Evolutionary conservation across 2,113 vertebrate genomes (phyloP).

Genomic region (Gyps fulvus): DNA sequence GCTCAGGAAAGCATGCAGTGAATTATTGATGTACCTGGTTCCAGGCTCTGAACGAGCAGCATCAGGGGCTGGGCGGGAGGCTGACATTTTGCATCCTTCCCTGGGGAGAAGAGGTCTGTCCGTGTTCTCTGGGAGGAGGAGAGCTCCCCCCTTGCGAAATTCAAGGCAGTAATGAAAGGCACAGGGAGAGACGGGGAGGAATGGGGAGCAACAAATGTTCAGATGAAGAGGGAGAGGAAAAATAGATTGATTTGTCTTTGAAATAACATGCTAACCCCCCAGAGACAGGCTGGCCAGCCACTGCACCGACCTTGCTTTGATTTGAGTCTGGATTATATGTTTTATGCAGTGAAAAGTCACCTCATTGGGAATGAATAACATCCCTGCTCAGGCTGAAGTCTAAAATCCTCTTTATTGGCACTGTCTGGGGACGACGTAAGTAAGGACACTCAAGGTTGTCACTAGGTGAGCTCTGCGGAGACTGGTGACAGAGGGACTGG

Average conservation of each 20-base stretch:
- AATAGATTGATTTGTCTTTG: constrained; percentile 44
- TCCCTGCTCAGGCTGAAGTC: neutral
- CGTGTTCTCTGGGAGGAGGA: neutral
- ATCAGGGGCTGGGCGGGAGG: neutral
- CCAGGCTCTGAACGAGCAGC: constrained; percentile 36
- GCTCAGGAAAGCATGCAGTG: constrained; percentile 14
- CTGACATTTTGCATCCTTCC: constrained; percentile 49
- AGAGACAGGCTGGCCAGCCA: constrained; percentile 2
- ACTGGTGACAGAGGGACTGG: neutral
- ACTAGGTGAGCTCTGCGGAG: constrained; percentile 28
- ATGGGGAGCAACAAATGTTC: neutral
- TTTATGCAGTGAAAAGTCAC: constrained; percentile 45
- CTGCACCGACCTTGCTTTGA: constrained; percentile 30
- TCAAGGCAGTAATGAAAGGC: neutral
- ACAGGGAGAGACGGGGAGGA: neutral
- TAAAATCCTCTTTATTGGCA: constrained; percentile 51
- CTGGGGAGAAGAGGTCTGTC: neutral
- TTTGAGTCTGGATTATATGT: constrained; percentile 47
- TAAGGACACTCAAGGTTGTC: constrained; percentile 55
- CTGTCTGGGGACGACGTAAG: neutral
- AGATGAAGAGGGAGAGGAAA: neutral
- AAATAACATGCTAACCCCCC: constrained; percentile 28
- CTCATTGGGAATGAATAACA: constrained; percentile 36
- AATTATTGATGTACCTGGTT: constrained; percentile 52
- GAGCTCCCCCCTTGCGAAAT: neutral